Base-by-base conservation (phyloP, 2,888 invertebrate genomes). In the Hoplodrina ambigua region DNA sequence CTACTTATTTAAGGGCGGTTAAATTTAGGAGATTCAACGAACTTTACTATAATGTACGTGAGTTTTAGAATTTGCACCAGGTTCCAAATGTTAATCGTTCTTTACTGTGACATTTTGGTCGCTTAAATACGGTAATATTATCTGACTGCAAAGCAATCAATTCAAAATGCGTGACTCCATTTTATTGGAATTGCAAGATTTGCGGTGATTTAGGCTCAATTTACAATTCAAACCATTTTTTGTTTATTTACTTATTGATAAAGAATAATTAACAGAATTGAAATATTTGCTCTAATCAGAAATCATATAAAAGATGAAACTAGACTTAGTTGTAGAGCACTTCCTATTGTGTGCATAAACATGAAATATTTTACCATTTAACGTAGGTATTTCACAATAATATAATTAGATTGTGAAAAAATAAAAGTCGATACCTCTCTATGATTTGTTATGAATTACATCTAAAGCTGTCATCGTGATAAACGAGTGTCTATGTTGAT, bases 81-180 rank as follows among this genome's bases (percentile, higher is more conserved):
- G 64, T 53, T 65, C 54, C 58, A 73, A 79, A 79, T 66, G 55
- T 55, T 66, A 66, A 64, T 72, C 37, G 65, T 55, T 72, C 72
- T 75, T 72, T 72, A 75, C 54, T 59, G 44, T 58, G 78, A 78
- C 72, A 74, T 50, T 62, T 69, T 74, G 58, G 61, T 62, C 53
- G 50, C 53, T 61, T 71, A 44, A 53, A 62, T 75, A 59, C 61
- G 37, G 59, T 71, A 56, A 59, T 78, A 19, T 41, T 10, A 59
- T 41, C 57, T 63, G 37, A 46, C 46, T 71, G 53, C 53, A 19
- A 50, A 55, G 44, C 44, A 70, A 61, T 77, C 37, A 53, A 69
- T 77, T 70, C 60, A 2, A 69, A 77, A 77, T 69, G 37, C 69
- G 73, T 73, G 73, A 73, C 77, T 73, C 52, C 13, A 49, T 77